These are phyloP conservation scores for Otis tarda DNA, from an alignment of 2,113 vertebrate species.

Conservation along the genomic window DNA sequence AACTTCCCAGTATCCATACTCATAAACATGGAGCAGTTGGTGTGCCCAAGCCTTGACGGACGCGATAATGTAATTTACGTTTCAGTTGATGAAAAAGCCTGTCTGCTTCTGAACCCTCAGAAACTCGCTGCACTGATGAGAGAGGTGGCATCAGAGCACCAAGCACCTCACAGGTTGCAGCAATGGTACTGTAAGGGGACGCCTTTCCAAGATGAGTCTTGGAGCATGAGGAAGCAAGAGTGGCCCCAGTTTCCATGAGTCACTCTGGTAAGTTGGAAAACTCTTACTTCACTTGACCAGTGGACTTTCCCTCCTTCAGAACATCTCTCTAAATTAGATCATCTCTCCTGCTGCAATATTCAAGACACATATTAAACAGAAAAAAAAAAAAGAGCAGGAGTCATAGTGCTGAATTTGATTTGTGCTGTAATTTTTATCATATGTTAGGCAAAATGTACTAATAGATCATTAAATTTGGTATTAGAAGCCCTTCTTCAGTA, in stretches of 20 bases:
- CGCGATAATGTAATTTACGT: not conserved
- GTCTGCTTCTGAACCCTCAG: not conserved
- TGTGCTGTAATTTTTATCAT: not conserved
- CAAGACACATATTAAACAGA: not conserved
- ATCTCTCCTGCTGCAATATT: not conserved
- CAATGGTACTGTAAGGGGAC: rapidly evolving
- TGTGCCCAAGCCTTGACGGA: not conserved
- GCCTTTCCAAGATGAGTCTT: not conserved
- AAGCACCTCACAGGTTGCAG: not conserved
- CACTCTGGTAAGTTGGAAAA: not conserved
- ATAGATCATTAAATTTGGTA: not conserved
- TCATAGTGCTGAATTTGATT: not conserved
- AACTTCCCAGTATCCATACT: not conserved
- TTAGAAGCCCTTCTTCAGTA: not conserved
- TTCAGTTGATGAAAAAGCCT: not conserved
- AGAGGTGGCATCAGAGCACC: not conserved
- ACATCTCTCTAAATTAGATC: not conserved
- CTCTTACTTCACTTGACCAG: not conserved
- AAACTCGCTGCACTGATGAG: not conserved
- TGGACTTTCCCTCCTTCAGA: not conserved
- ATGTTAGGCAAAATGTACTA: rapidly evolving
- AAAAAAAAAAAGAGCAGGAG: not conserved
- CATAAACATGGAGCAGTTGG: not conserved
- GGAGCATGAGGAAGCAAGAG: not conserved
- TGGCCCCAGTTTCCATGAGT: not conserved